Conservation (phyloP, 2,888 invertebrate species). For the Globia sparganii region DNA sequence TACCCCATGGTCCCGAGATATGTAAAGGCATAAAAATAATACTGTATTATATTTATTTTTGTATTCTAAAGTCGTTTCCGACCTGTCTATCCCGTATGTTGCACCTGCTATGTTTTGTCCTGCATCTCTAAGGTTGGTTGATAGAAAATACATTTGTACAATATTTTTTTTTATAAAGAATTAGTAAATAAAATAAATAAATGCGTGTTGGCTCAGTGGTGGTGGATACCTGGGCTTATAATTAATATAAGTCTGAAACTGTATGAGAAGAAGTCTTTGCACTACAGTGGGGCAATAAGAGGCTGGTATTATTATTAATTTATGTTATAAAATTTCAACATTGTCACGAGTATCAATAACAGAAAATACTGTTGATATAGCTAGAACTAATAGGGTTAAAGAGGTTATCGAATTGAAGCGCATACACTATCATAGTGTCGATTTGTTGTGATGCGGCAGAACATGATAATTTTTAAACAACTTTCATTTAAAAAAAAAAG, state of each 20-base stretch:
- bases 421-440: not conserved
- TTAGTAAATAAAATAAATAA: too few species aligned
- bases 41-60: not conserved
- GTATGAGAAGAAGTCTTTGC: not conserved
- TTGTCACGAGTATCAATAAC: not conserved
- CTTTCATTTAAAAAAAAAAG: not conserved
- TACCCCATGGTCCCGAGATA: not conserved
- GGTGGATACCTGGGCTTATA: too few species aligned
- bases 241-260: not conserved
- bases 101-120: too few species aligned
- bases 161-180: too few species aligned
- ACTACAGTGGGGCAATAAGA: not conserved
- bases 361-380: not conserved
- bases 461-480: not conserved
- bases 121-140: too few species aligned
- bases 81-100: not conserved
- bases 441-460: not conserved
- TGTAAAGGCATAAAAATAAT: not conserved
- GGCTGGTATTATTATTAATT: not conserved
- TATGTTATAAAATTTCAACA: not conserved
- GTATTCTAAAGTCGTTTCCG: not conserved
- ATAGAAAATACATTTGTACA: too few species aligned
- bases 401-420: slow-evolving; percentile 15
- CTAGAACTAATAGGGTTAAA: not conserved
- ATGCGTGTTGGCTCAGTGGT: too few species aligned